Evolutionary conservation across 2,113 vertebrate genomes (phyloP), one percentile per base, ranked within the genome.

Genomic region (Vulpes lagopus): DNA sequence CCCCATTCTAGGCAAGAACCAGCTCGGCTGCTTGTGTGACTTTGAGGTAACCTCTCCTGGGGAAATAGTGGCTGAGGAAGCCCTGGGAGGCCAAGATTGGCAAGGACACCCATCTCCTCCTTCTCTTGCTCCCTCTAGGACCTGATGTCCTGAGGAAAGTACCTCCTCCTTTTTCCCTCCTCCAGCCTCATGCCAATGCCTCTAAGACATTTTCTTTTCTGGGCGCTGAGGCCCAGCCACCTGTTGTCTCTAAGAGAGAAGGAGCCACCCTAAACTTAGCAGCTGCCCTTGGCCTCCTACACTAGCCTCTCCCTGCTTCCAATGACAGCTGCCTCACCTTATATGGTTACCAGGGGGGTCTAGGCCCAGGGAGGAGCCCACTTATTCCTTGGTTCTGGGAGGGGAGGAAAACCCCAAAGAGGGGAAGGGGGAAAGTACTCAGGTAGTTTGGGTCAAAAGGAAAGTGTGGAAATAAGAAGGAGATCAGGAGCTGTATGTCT

Each of bases 141-240:
- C 96, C 84, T 6, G 2, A 62, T 97, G 92, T 96, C 71, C 97
- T 91, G 20, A 97, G 84, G 83, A 97, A 96, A 91, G 62, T 78
- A 43, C 86, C 94, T 88, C 53, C 51, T 76, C 84, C 60, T 64
- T 43, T 9, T 55, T 74, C 84, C 95, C 65, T 83, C 83, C 94
- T 87, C 60, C 38, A 96, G 81, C 25, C 35, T 76, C 95, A 91
- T 98, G 95, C 98, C 97, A 96, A 93, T 98, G 94, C 93, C 94
- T 94, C 93, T 98, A 98, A 98, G 98, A 98, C 98, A 98, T 95
- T 97, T 98, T 98, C 98, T 97, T 98, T 98, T 98, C 97, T 96
- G 97, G 97, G 98, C 91, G 96, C 93, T 93, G 73, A 82, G 65
- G 93, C 79, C 73, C 11, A 97, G 94, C 96, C 98, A 98, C 98